Percentiles rank a stretch among this genome's conserved stretches.
These are phyloP conservation scores for Tubulanus polymorphus DNA, from an alignment of 2,888 invertebrate genomes.

Conservation along the genomic window DNA sequence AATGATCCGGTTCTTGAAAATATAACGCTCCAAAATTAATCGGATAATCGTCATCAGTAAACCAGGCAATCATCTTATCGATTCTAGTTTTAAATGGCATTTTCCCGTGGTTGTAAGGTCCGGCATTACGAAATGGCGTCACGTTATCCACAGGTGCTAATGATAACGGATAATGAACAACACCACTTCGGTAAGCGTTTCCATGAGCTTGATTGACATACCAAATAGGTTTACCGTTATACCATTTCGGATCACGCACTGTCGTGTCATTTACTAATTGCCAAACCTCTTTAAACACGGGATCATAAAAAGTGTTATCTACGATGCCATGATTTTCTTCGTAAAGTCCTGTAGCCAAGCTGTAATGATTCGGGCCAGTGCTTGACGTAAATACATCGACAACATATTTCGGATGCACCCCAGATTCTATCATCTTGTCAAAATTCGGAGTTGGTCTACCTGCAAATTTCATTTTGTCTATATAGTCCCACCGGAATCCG, in stretches of 20 bases:
- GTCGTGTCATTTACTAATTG: conserved; percentile 15
- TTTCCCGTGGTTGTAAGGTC: conserved; percentile 48
- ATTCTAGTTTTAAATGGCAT: conserved; percentile 35
- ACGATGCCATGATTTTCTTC: conserved; percentile 68
- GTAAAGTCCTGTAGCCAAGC: conserved; percentile 62
- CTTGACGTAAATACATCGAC: conserved; percentile 58
- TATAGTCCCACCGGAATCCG: conserved; percentile 68
- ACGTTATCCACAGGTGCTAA: conserved; percentile 54
- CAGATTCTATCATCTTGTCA: conserved; percentile 58
- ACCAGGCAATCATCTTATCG: conserved; percentile 42
- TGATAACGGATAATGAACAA: conserved; percentile 70
- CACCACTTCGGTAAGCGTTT: conserved; percentile 60
- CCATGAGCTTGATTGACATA: conserved; percentile 58
- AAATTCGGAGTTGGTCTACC: conserved; percentile 63
- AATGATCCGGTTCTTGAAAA: conserved; percentile 67
- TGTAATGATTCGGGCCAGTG: conserved; percentile 72
- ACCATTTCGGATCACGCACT: conserved; percentile 55
- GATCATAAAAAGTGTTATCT: conserved; percentile 63
- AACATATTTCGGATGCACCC: conserved; percentile 60
- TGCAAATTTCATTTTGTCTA: conserved; percentile 52
- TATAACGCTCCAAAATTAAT: conserved; percentile 69
- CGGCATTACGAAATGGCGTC: conserved; percentile 18
- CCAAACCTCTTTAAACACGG: conserved; percentile 39
- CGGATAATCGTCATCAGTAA: conserved; percentile 54
- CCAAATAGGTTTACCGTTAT: conserved; percentile 50